Percentiles rank a stretch among this genome's conserved stretches.
phyloP scores from a whole-genome alignment of 2,797 vertebrate genomes.

The Euthynnus affinis region DNA sequence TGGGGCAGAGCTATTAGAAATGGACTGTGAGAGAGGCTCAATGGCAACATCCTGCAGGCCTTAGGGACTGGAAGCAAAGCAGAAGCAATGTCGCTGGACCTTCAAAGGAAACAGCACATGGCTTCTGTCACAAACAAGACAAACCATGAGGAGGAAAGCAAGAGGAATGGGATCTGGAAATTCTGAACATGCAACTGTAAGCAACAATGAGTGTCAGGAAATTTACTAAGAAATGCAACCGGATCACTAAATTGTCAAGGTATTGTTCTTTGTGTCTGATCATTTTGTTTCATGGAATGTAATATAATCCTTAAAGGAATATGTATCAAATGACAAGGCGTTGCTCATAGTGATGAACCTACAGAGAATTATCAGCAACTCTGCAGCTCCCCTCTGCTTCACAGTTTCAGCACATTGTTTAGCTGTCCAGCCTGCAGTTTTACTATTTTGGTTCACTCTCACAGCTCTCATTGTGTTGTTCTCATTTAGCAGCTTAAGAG shows the following conservation, averaged over 20 bases:
- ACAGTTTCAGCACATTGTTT: too few relatives aligned
- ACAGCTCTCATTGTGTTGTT: too few relatives aligned
- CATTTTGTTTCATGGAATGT: not conserved
- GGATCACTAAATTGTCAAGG: not conserved
- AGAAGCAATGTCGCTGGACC: not conserved
- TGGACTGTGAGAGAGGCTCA: constrained; percentile 17
- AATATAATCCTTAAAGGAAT: not conserved
- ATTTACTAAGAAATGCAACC: not conserved
- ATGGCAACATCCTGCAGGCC: constrained; percentile 36
- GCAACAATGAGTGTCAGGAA: not conserved
- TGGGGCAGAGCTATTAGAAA: constrained; percentile 32
- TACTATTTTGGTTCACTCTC: too few relatives aligned
- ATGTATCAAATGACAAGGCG: too few relatives aligned
- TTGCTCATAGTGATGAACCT: too few relatives aligned
- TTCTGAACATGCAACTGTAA: not conserved
- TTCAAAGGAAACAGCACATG: constrained; percentile 2
- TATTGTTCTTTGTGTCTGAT: not conserved
- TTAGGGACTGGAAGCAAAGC: constrained; percentile 1
- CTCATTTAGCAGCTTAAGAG: too few relatives aligned
- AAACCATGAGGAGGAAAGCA: not conserved
- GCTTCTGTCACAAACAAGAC: not conserved
- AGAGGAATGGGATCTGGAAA: not conserved
- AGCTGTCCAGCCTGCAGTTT: too few relatives aligned
- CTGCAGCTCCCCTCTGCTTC: too few relatives aligned
- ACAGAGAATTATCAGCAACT: too few relatives aligned